Evolutionary conservation across 2,888 invertebrate genomes (phyloP), one percentile per base, ranked within the genome.

Genomic region (Monochamus alternatus): DNA sequence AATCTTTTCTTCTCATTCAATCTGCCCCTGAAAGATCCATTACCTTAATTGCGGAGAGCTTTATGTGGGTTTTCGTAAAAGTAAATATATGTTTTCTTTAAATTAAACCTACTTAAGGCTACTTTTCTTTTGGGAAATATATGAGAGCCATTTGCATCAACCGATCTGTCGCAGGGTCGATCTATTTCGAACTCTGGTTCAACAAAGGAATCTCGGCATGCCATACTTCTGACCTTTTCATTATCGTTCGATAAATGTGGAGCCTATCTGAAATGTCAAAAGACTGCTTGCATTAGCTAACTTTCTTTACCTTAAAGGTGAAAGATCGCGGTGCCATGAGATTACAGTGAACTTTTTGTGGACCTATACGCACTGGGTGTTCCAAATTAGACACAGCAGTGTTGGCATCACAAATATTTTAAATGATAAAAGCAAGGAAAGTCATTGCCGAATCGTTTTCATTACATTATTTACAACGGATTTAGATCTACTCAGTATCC

Each of bases 211-310:
- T 74, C 75, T 68, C 72, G 75, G 78, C 75, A 74, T 72, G 77
- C 72, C 62, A 73, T 74, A 77, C 78, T 75, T 78, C 75, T 77
- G 77, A 78, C 78, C 78, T 78, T 80, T 80, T 78, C 78, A 80
- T 80, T 80, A 67, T 58, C 30, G 67, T 55, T 32, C 55, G 67
- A 58, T 67, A 67, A 67, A 67, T 43, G 58, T n/a, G 52, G 31
- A 22, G 38, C 55, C 52, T 67, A 67, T 67, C 67, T 55, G 12
- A 67, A 67, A 67, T 67, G 67, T 67, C 67, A 67, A 55, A 58
- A 52, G 58, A 55, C n/a, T 58, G 44, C 47, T 64, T 64, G n/a
- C 64, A 64, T 64, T 64, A 64, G 44, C 22, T 47, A 47, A 47
- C 44, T 47, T 22, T 44, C 63, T 64, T 64, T 64, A 44, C 64